Conservation (phyloP, 2,888 invertebrate species). For the Melinaea menophilus region DNA sequence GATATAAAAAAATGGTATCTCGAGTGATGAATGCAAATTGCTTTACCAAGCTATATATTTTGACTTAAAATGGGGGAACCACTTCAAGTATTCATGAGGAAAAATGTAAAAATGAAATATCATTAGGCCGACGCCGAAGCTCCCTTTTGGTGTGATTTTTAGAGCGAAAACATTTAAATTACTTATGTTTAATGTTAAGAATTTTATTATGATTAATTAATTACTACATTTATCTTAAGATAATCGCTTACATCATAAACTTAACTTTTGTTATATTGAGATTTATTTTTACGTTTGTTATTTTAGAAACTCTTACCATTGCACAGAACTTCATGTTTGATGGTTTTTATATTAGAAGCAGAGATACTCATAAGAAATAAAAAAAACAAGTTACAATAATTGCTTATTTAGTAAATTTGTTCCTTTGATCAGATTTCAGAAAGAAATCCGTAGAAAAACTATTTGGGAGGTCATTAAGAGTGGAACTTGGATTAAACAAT, state of each 20-base stretch:
- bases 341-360: too few species aligned
- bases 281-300: not conserved
- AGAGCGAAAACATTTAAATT: conserved; percentile 21
- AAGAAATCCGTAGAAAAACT: not conserved
- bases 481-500: not conserved
- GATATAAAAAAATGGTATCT: conserved; percentile 35
- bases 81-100: conserved; percentile 62
- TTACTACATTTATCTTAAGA: conserved; percentile 10
- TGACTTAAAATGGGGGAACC: conserved; percentile 46
- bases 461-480: not conserved
- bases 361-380: too few species aligned
- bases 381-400: too few species aligned
- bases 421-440: too few species aligned
- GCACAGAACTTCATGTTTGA: too few species aligned
- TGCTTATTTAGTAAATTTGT: too few species aligned
- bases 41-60: conserved; percentile 51
- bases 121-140: conserved; percentile 38
- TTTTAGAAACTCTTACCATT: too few species aligned
- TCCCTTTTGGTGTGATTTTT: conserved; percentile 21
- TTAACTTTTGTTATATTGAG: not conserved
- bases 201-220: not conserved
- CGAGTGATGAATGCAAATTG: conserved; percentile 56
- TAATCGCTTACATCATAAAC: not conserved
- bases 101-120: conserved; percentile 60
- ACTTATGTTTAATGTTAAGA: conserved; percentile 15